Conservation (phyloP, 2,113 vertebrate species). For the Chionomys nivalis region DNA sequence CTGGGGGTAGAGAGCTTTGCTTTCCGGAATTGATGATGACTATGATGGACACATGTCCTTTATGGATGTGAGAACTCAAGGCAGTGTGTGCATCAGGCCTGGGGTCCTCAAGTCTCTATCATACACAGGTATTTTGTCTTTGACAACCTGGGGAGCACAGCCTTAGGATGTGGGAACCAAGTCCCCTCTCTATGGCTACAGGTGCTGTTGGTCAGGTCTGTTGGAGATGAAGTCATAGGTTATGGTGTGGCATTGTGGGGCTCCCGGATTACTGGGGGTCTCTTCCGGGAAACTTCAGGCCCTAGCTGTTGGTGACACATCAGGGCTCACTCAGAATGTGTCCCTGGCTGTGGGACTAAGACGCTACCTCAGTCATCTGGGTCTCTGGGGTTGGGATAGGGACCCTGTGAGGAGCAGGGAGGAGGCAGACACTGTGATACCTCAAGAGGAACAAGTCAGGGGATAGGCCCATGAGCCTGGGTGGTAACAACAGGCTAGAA, state of each 20-base stretch:
- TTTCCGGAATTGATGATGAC: not conserved
- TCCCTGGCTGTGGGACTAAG: not conserved
- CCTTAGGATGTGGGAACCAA: not conserved
- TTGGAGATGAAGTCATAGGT: not conserved
- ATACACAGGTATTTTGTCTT: not conserved
- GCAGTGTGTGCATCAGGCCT: not conserved
- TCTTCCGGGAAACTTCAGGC: not conserved
- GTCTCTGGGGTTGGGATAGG: not conserved
- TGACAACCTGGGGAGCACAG: not conserved
- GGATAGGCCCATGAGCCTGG: not conserved
- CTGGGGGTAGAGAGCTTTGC: not conserved
- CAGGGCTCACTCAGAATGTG: fast-evolving
- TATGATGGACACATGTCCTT: not conserved
- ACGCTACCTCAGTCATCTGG: no score
- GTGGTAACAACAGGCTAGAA: fast-evolving
- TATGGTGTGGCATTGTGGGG: not conserved
- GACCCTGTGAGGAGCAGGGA: not conserved
- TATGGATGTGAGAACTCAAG: not conserved
- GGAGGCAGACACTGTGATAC: not conserved
- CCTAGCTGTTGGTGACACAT: fast-evolving
- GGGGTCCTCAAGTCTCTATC: no score
- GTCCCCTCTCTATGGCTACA: no score
- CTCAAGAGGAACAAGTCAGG: not conserved
- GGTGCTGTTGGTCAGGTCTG: no score
- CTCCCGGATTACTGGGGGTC: not conserved